Percentiles rank a stretch among this genome's conserved stretches.
Conservation (phyloP, 2,888 invertebrate species). For the Thalpophila matura region DNA sequence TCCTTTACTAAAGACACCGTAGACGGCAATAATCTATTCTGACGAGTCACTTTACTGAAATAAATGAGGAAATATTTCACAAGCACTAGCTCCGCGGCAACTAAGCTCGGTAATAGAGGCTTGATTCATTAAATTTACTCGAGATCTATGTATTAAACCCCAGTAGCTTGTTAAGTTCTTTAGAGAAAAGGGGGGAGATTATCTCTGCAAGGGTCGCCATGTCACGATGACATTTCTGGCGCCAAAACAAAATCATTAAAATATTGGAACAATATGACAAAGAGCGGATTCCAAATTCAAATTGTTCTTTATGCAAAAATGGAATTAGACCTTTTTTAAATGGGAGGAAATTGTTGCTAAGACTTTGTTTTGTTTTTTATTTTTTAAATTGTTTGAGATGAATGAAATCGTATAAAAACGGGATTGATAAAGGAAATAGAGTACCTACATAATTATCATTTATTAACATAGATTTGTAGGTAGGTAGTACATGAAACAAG, state of each 20-base stretch:
- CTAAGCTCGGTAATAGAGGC: constrained; percentile 41
- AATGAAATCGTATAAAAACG: no score
- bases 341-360: no score
- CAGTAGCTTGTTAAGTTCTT: neutral
- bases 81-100: constrained; percentile 35
- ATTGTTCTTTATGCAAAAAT: neutral
- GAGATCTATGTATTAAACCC: constrained; percentile 35
- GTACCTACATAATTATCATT: no score
- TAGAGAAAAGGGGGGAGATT: constrained; percentile 5
- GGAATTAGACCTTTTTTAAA: neutral
- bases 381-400: no score
- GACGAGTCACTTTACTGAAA: constrained; percentile 54
- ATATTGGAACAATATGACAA: constrained; percentile 11
- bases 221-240: constrained; percentile 6
- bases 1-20: constrained; percentile 19
- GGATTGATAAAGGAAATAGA: no score
- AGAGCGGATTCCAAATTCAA: constrained; percentile 4
- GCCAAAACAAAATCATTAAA: constrained; percentile 27
- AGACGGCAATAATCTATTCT: constrained; percentile 51
- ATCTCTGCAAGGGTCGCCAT: constrained; percentile 1
- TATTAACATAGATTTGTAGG: no score
- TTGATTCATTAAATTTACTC: constrained; percentile 43
- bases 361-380: no score
- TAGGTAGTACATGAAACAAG: no score
- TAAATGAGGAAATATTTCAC: constrained; percentile 58